phyloP scores from a whole-genome alignment of 2,888 invertebrate species.

The Leistus spinibarbis region DNA sequence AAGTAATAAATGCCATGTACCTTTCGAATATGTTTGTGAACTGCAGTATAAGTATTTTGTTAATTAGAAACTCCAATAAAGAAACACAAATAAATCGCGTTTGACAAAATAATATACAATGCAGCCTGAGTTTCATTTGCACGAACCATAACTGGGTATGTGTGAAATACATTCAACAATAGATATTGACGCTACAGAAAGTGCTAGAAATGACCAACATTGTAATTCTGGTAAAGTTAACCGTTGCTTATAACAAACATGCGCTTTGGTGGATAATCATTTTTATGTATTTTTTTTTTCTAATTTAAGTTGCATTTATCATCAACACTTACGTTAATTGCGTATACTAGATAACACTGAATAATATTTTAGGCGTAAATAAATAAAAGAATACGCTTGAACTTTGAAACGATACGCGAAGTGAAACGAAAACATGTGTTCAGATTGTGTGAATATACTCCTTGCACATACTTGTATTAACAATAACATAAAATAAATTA shows the following conservation, averaged over 20 bases:
- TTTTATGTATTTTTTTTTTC: slow-evolving; percentile 22
- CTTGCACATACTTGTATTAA: slow-evolving; percentile 28
- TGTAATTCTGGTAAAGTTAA: slow-evolving; percentile 26
- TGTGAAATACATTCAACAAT: slow-evolving; percentile 32
- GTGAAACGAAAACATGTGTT: slow-evolving; percentile 20
- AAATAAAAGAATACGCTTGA: slow-evolving; percentile 18
- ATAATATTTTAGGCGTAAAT: slow-evolving; percentile 36
- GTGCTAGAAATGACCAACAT: slow-evolving; percentile 38
- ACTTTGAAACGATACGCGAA: background rate
- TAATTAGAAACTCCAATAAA: no score
- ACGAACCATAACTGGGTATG: slow-evolving; percentile 15
- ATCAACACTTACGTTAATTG: slow-evolving; percentile 40
- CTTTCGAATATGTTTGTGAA: no score
- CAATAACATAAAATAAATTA: slow-evolving; percentile 28
- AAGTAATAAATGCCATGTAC: no score
- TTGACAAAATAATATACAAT: slow-evolving; percentile 27
- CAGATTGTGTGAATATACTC: slow-evolving; percentile 19
- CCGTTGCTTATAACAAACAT: slow-evolving; percentile 39
- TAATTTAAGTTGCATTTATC: slow-evolving; percentile 39
- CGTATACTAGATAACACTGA: slow-evolving; percentile 39
- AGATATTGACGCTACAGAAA: slow-evolving; percentile 36
- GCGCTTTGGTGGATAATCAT: slow-evolving; percentile 34
- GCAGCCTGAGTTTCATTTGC: slow-evolving; percentile 19
- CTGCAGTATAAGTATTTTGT: no score
- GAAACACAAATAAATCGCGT: background rate